Evolutionary conservation across 2,797 vertebrate genomes (phyloP), one percentile per base, ranked within the genome.

Genomic region (Delichon dasypus): DNA sequence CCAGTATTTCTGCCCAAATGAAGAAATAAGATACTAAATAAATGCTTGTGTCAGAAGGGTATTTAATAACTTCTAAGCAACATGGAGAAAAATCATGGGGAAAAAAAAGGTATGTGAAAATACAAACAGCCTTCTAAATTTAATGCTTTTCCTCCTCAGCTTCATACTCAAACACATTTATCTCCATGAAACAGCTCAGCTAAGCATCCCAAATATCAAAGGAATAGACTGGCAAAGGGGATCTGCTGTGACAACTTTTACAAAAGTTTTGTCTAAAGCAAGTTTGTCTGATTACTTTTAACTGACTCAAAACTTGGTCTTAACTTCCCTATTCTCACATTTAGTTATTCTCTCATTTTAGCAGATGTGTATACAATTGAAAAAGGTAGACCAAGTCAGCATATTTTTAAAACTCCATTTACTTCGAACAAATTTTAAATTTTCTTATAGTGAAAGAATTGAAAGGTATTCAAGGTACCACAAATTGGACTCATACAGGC

Each of bases 11-110:
- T 77, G 21, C 26, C 32, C 20, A 66, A 76, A 51, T 38, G 22
- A 91, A 78, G 27, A 55, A 82, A 57, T 58, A 62, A 36, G 19
- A 74, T 50, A 72, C 5, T 48, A 45, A 70, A 36, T 67, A 51
- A 87, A 85, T 50, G 21, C 51, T 54, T 86, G 12, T 44, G 11
- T 77, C 50, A 64, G 44, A 94, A 76, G 13, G 32, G 10, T 44
- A 65, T 65, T 78, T 58, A 65, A 38, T 32, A 91, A 67, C 29
- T 77, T 89, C 26, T 62, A 81, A 89, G 23, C 10, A 92, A 81
- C 4, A 3, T 21, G 22, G 18, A 75, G 1, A 9, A n/a, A 40
- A 94, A 88, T 40, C 3, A 65, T 7, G 1, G 0, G 5, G 2
- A 11, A 54, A 25, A 51, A 55, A 21, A n/a, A 27, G 38, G 13